phyloP scores from a whole-genome alignment of 2,888 invertebrate species.

The Monopis laevigella region DNA sequence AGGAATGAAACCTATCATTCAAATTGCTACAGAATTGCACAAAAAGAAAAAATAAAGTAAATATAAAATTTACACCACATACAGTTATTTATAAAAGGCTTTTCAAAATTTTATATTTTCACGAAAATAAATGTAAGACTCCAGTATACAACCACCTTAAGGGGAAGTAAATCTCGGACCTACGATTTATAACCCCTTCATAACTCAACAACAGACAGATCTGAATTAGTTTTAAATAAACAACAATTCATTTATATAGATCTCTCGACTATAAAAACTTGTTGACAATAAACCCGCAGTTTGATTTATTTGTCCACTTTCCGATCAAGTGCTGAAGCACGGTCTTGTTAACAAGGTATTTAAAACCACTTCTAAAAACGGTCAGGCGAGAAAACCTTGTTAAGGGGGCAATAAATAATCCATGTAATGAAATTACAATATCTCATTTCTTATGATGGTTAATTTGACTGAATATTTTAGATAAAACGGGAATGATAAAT shows the following conservation, averaged over 20 bases:
- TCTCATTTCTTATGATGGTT: neutral
- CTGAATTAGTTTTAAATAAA: slow-evolving; percentile 13
- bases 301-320: slow-evolving; percentile 15
- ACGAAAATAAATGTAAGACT: too few species aligned
- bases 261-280: slow-evolving; percentile 10
- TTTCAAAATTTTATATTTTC: too few species aligned
- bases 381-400: slow-evolving; percentile 20
- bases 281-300: slow-evolving; percentile 13
- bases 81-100: too few species aligned
- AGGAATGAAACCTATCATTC: too few species aligned
- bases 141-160: neutral
- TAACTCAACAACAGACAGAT: slow-evolving; percentile 8
- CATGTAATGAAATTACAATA: neutral
- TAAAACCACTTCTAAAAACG: slow-evolving; percentile 12
- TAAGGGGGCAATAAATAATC: slow-evolving; percentile 9
- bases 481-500: too few species aligned
- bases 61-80: too few species aligned
- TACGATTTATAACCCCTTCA: slow-evolving; percentile 1
- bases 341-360: slow-evolving; percentile 10
- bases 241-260: slow-evolving; percentile 11
- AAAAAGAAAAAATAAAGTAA: too few species aligned
- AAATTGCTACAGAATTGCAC: too few species aligned
- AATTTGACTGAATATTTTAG: too few species aligned
- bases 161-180: neutral
- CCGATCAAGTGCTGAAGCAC: slow-evolving; percentile 6